These are phyloP conservation scores for Siniperca undulata DNA, from an alignment of 2,797 vertebrate species.

Conservation along the genomic window DNA sequence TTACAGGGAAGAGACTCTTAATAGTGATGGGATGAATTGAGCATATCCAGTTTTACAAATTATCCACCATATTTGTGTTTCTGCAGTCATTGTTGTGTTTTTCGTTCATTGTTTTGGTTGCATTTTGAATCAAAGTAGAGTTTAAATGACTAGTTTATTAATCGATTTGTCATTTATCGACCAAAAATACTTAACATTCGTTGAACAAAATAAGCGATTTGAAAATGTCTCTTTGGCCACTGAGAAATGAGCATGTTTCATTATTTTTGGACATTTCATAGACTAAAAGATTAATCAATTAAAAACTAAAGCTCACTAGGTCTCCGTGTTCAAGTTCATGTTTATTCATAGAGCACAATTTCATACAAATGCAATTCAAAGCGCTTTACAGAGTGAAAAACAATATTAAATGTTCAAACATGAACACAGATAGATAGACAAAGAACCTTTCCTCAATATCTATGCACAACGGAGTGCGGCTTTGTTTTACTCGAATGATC, in stretches of 20 bases:
- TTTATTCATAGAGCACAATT: not conserved
- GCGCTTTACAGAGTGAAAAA: not conserved
- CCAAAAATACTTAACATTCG: not conserved
- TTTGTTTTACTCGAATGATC: not conserved
- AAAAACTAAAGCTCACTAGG: not conserved
- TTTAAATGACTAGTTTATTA: no score
- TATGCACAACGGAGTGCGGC: not conserved
- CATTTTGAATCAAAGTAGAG: not conserved
- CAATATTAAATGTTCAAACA: not conserved
- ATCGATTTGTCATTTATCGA: not conserved
- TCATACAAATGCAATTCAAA: not conserved
- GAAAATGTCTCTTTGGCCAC: no score
- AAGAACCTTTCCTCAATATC: not conserved
- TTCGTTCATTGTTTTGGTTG: not conserved
- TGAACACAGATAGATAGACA: not conserved
- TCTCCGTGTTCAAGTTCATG: not conserved
- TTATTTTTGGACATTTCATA: not conserved
- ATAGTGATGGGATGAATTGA: conserved; percentile 13
- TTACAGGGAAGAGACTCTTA: conserved; percentile 28
- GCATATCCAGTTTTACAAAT: not conserved
- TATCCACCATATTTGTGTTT: not conserved
- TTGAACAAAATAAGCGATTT: not conserved
- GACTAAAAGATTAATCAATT: not conserved
- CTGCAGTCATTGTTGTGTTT: not conserved
- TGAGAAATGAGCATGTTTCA: not conserved